Conservation (phyloP, 2,888 invertebrate genomes). For the Ornithoptera priamus region DNA sequence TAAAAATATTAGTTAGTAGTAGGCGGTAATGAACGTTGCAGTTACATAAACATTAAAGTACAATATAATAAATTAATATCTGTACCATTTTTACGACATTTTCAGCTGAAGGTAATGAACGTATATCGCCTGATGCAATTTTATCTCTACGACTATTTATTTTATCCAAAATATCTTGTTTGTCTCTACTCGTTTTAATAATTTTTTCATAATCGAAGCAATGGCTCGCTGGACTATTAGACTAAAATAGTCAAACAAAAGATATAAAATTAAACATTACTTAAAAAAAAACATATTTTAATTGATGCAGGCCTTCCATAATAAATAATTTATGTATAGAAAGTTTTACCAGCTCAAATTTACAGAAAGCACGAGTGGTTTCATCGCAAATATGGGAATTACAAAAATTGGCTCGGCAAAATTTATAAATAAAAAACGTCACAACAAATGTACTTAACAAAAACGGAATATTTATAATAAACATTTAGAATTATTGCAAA, state of each 20-base stretch:
- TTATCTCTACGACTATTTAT: conserved; percentile 66
- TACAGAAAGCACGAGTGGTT: not conserved
- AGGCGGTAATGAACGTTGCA: not conserved
- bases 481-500: conserved; percentile 1
- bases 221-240: conserved; percentile 46
- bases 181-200: conserved; percentile 50
- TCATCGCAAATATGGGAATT: not conserved
- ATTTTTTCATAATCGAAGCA: conserved; percentile 57
- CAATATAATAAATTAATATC: not conserved
- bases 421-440: not conserved
- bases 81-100: conserved; percentile 51
- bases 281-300: not conserved
- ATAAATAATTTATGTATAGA: not conserved
- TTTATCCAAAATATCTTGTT: conserved; percentile 57
- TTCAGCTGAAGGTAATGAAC: conserved; percentile 59
- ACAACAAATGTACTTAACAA: not conserved
- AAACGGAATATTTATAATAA: not conserved
- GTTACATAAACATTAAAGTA: not conserved
- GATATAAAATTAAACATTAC: not conserved
- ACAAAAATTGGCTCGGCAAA: not conserved
- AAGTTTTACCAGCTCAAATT: not conserved
- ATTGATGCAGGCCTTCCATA: not conserved
- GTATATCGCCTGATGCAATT: conserved; percentile 64
- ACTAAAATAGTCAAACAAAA: conserved; percentile 38
- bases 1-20: conserved; percentile 6